Base-by-base conservation (phyloP, 2,888 invertebrate genomes). In the Cantharis rufa region DNA sequence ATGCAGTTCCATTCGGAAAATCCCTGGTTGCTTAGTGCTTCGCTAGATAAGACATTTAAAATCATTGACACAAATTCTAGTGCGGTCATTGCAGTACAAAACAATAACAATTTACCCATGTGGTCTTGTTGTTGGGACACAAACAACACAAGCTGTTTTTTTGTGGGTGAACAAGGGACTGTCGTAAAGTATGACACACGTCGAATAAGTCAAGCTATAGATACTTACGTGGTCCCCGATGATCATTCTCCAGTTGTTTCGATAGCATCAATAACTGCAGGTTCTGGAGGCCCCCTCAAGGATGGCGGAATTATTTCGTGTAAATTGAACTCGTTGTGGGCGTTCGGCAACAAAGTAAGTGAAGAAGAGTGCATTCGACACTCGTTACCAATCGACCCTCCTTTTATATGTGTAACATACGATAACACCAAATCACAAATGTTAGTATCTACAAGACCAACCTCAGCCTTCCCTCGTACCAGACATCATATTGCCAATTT, bases 61-160 rank as follows among this genome's bases (percentile, higher is more conserved):
- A 89, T 97, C 3, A 92, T 94, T 72, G 94, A 95, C 81, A 89
- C 94, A 0, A 90, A 92, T 32, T 90, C 92, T 18, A 93, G 94
- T 61, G 87, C 90, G 0, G 88, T 91, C 0, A 90, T 90, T 10
- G 88, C 90, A 11, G 90, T 90, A 24, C 89, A 91, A 28, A 87
- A 87, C 32, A 87, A 87, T 48, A 88, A 90, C 0, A 90, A 90
- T 0, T 88, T 89, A 73, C 92, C 93, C 0, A 88, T 96, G 0
- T 98, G 98, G 98, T 95, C 97, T 0, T 97, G 97, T 85, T 92
- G 94, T 10, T 96, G 97, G 94, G 95, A 95, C 83, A 88, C 89
- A 1, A 89, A 92, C 7, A 90, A 93, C 78, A 89, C 90, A 3
- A 91, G 94, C 82, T 89, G 92, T 81, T 92, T 97, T 78, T 95